A percentile compares a stretch with the other conserved stretches of the same genome.
Evolutionary conservation across 2,888 invertebrate genomes (phyloP).

Genomic region (Cinara cedri): DNA sequence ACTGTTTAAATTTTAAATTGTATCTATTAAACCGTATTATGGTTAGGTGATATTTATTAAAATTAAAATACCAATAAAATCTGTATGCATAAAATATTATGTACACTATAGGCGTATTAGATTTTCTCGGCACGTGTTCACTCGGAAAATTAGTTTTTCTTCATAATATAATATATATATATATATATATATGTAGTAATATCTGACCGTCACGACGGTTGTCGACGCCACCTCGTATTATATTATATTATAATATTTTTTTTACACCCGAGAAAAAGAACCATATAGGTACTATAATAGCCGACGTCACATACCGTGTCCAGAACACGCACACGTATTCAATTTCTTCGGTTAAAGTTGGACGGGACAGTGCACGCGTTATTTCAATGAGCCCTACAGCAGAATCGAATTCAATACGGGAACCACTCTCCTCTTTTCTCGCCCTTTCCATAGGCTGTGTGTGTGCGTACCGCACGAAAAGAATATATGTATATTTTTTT

Average conservation of each 20-base stretch:
- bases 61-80: too few relatives aligned
- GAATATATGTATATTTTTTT: slow-evolving; percentile 2
- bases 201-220: too few relatives aligned
- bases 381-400: background rate
- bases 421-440: background rate
- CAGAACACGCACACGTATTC: background rate
- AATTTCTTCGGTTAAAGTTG: background rate
- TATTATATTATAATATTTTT: too few relatives aligned
- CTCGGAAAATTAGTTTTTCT: background rate
- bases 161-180: background rate
- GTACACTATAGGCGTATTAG: too few relatives aligned
- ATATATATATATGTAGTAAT: background rate
- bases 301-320: background rate
- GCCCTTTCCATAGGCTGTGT: too few relatives aligned
- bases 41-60: too few relatives aligned
- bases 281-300: too few relatives aligned
- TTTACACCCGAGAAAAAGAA: too few relatives aligned
- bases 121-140: background rate
- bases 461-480: background rate
- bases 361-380: background rate
- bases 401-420: background rate
- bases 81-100: too few relatives aligned
- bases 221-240: too few relatives aligned
- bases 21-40: too few relatives aligned
- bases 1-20: too few relatives aligned